A percentile compares a stretch with the other conserved stretches of the same genome.
phyloP scores from a whole-genome alignment of 2,888 invertebrate species.

The Oxystoma pomonae region DNA sequence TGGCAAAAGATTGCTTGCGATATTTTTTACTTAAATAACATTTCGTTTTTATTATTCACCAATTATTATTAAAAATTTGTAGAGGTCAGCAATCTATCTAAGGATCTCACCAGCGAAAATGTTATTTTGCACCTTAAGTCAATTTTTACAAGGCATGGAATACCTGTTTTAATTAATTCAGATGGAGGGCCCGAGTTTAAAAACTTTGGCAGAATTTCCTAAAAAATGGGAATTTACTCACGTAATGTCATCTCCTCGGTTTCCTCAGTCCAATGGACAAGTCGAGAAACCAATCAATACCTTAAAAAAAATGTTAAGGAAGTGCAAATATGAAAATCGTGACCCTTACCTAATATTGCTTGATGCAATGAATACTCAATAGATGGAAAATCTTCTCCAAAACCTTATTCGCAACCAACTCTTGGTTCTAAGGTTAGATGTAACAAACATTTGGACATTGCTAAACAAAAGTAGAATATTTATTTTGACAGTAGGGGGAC shows the following conservation, averaged over 20 bases:
- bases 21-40: not conserved
- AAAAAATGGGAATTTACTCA: not conserved
- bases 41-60: constrained; percentile 3
- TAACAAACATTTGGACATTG: not conserved
- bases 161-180: constrained; percentile 9
- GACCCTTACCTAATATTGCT: constrained; percentile 1
- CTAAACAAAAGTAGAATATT: constrained; percentile 1
- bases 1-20: constrained; percentile 2
- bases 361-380: constrained; percentile 2
- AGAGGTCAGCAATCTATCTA: constrained; percentile 12
- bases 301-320: not conserved
- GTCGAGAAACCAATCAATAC: not conserved
- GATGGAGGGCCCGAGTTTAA: constrained; percentile 26
- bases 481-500: too few relatives aligned
- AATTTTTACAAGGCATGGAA: constrained; percentile 11
- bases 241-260: not conserved
- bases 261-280: not conserved
- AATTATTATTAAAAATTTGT: constrained; percentile 23
- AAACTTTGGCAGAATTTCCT: not conserved
- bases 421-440: constrained; percentile 1
- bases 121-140: constrained; percentile 18
- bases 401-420: not conserved
- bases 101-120: constrained; percentile 12
- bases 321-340: not conserved
- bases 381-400: not conserved